phyloP scores from a whole-genome alignment of 2,797 vertebrate species.

The Heliangelus exortis region DNA sequence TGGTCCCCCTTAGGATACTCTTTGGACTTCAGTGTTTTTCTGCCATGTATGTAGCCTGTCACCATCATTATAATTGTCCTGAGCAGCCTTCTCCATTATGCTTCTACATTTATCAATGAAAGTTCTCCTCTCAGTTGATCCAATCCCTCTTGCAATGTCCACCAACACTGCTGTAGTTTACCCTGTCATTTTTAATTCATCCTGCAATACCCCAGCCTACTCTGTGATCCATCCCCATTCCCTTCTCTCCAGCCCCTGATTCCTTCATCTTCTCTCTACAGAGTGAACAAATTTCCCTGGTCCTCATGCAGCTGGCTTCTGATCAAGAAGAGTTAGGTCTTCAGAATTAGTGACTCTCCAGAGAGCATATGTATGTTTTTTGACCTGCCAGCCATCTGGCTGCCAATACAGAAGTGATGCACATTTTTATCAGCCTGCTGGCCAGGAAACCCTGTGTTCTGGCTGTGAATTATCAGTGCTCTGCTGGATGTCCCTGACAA shows the following conservation, averaged over 20 bases:
- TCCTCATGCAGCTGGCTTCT: background rate
- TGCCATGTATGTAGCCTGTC: fast-evolving
- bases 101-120: background rate
- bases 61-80: background rate
- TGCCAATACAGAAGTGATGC: background rate
- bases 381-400: background rate
- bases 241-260: background rate
- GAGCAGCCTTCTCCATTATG: background rate
- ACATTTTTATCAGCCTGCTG: background rate
- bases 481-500: background rate
- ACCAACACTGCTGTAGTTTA: background rate
- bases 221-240: background rate
- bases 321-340: background rate
- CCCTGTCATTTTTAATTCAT: background rate
- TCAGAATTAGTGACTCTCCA: background rate
- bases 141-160: background rate
- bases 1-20: background rate
- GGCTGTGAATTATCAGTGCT: background rate
- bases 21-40: background rate
- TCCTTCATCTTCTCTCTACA: fast-evolving
- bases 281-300: background rate
- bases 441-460: background rate
- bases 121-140: background rate
- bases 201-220: background rate
- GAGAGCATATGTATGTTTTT: background rate